Percentiles rank a stretch among this genome's conserved stretches.
These are phyloP conservation scores for Diabrotica undecimpunctata DNA, from an alignment of 1,140 invertebrate species.

Conservation along the genomic window DNA sequence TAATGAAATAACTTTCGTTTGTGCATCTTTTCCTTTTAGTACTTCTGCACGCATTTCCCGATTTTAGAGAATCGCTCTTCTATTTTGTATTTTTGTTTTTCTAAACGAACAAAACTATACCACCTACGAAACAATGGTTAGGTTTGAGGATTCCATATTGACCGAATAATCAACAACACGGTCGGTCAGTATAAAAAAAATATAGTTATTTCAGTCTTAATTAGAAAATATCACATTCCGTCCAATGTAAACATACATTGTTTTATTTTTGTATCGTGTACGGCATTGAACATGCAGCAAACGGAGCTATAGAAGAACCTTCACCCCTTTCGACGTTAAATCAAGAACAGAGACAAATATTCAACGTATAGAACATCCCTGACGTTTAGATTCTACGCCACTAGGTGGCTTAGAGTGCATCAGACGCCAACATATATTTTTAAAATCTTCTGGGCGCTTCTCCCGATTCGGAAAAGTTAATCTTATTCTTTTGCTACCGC, in stretches of 20 bases:
- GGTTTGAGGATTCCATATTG: conserved; percentile 15
- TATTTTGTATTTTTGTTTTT: conserved; percentile 15
- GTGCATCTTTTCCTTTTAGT: conserved; percentile 29
- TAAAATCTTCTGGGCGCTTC: conserved; percentile 32
- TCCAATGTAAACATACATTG: conserved; percentile 35
- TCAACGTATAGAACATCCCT: too few relatives aligned
- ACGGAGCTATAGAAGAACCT: too few relatives aligned
- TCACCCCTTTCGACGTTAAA: too few relatives aligned
- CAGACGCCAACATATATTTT: too few relatives aligned
- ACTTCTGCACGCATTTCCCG: conserved; percentile 37
- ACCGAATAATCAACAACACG: conserved; percentile 1
- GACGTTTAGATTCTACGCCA: too few relatives aligned
- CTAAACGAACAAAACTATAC: conserved; percentile 18
- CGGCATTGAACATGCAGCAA: too few relatives aligned
- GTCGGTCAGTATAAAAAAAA: conserved; percentile 35
- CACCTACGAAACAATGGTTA: conserved; percentile 11
- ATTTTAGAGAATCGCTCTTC: conserved; percentile 39
- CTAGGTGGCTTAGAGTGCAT: too few relatives aligned
- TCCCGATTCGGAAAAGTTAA: conserved; percentile 44
- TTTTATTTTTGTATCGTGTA: conserved; percentile 15
- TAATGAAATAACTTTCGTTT: conserved; percentile 43
- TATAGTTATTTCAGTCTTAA: conserved; percentile 47
- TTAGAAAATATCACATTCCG: conserved; percentile 47
- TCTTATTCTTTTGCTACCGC: conserved; percentile 45
- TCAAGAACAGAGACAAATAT: too few relatives aligned